A percentile compares a stretch with the other conserved stretches of the same genome.
Evolutionary conservation across 1,140 invertebrate species (phyloP).

Genomic region (Homarus americanus): DNA sequence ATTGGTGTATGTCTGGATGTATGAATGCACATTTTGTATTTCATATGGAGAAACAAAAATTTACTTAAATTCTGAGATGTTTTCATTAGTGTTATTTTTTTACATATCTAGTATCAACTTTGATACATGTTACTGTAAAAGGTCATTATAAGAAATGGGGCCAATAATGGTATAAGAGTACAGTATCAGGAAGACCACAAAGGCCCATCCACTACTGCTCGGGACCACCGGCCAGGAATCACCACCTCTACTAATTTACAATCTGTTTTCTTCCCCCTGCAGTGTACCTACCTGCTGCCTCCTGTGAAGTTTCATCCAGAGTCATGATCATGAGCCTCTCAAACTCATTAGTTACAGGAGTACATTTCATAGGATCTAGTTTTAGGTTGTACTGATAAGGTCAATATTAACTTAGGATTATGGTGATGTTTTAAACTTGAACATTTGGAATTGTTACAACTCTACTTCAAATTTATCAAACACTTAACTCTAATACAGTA

Average conservation of each 20-base stretch:
- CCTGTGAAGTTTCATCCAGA: constrained; percentile 59
- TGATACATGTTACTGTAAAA: not conserved
- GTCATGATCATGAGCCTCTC: constrained; percentile 24
- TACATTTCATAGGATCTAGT: not conserved
- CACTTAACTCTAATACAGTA: too few relatives aligned
- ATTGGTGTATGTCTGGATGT: constrained; percentile 44
- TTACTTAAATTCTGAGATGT: constrained; percentile 6
- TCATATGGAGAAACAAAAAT: constrained; percentile 19
- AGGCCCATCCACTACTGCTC: constrained; percentile 13
- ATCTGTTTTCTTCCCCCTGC: constrained; percentile 71
- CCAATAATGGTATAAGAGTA: not conserved
- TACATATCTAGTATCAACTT: not conserved
- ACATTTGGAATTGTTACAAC: too few relatives aligned
- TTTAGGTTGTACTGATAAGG: not conserved
- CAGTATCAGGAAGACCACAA: constrained; percentile 13
- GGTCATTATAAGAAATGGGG: constrained; percentile 5
- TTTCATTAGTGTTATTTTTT: constrained; percentile 31
- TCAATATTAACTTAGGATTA: not conserved
- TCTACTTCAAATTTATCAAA: too few relatives aligned
- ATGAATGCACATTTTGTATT: constrained; percentile 53
- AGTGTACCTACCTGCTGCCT: constrained; percentile 19
- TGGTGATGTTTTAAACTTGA: not conserved
- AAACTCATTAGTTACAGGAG: not conserved
- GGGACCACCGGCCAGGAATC: constrained; percentile 24
- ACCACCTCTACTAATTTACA: constrained; percentile 63